Base-by-base conservation (phyloP, 2,888 invertebrate genomes). In the Megaustenia siamemsis region DNA sequence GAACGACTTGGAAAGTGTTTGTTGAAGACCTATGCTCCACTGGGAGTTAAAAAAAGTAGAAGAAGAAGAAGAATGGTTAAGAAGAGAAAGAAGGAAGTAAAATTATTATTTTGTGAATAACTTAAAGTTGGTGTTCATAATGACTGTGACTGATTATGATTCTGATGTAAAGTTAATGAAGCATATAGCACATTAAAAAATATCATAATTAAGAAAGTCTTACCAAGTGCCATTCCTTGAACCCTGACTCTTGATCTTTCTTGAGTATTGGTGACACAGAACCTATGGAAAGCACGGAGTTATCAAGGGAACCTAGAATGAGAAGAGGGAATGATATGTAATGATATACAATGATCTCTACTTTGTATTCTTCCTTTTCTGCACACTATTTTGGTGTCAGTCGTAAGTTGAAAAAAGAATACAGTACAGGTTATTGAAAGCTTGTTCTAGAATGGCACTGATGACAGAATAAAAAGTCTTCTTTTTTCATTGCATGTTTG, bases 201-300 rank as follows among this genome's bases (percentile, higher is more conserved):
- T n/a, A n/a, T n/a, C n/a, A n/a, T n/a, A n/a, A n/a, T n/a, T 38
- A 49, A 28, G 38, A 49, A 38, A 32, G 21, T 81, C 89, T 88
- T 83, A 92, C 92, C 88, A 92, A 87, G 88, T 92, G 92, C 90
- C 91, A 92, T 86, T 89, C 89, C 82, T 90, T 90, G 66, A 89
- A 89, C 76, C 91, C 91, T 2, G 89, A 86, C 83, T 92, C 91
- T 80, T 89, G 90, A 79, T 92, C 91, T 56, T 89, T 88, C 69
- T 90, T 89, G 80, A 91, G 88, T 69, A 91, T 91, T 28, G 91
- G 90, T 81, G 88, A 89, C 24, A 90, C 89, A 66, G 90, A 89
- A 71, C 88, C 90, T 69, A 90, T 90, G 43, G 91, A 91, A 81
- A 90, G 88, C 76, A 91, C 88, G 32, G 91, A 90, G 79, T 91